phyloP scores from a whole-genome alignment of 2,797 vertebrate genomes.

The Ambastaia sidthimunki region DNA sequence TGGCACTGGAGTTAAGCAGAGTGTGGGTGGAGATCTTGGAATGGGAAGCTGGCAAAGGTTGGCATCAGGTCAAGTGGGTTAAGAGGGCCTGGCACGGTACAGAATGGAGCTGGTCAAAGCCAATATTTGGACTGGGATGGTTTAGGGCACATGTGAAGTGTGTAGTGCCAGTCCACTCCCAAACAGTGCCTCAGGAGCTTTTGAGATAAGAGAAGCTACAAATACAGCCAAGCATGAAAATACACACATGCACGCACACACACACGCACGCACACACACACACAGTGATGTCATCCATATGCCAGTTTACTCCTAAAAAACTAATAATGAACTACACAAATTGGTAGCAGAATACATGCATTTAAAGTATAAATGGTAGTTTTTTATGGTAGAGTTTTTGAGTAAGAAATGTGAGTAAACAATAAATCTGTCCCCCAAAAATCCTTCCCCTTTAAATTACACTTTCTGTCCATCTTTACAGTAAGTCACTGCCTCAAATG shows the following conservation, averaged over 20 bases:
- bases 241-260: constrained; percentile 12
- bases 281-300: no score
- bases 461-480: constrained; percentile 41
- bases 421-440: constrained; percentile 39
- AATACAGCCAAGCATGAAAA: constrained; percentile 46
- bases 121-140: constrained; percentile 45
- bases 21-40: constrained; percentile 21
- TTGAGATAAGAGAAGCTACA: constrained; percentile 52
- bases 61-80: constrained; percentile 50
- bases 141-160: constrained; percentile 50
- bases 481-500: constrained; percentile 37
- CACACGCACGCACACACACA: no score
- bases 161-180: constrained; percentile 38
- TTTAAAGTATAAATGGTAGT: no score
- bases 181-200: constrained; percentile 44
- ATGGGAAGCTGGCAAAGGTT: constrained; percentile 35
- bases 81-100: constrained; percentile 22
- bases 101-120: constrained; percentile 26
- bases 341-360: no score
- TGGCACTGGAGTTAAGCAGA: constrained; percentile 17
- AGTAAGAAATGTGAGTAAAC: constrained; percentile 24
- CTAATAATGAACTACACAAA: no score
- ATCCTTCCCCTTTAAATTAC: not conserved
- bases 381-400: no score
- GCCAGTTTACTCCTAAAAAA: no score